phyloP scores from a whole-genome alignment of 2,797 vertebrate species.

The Notoglanidium macrostoma region DNA sequence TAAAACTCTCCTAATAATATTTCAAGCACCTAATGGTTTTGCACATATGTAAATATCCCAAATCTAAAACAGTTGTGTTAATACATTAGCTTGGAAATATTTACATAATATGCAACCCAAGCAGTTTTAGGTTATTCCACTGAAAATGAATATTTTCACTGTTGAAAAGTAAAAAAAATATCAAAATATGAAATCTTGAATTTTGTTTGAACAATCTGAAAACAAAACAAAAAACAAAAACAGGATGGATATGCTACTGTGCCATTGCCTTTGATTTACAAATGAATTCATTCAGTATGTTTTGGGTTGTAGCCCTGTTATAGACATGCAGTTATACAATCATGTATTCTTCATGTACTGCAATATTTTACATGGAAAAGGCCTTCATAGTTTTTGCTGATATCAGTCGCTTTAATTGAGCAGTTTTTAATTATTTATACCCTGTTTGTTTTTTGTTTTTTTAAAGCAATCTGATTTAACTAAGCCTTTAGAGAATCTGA shows the following conservation, averaged over 20 bases:
- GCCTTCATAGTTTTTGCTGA: not conserved
- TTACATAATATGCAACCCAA: not conserved
- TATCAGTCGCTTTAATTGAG: not conserved
- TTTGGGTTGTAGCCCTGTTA: not conserved
- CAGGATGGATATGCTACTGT: not conserved
- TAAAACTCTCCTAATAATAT: not conserved
- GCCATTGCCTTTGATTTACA: not conserved
- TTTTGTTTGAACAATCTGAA: no score
- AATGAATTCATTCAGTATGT: not conserved
- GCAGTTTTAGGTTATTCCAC: no score
- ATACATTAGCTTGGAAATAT: not conserved
- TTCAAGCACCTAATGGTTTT: not conserved
- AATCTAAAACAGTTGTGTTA: not conserved
- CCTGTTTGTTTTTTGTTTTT: not conserved
- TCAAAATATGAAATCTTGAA: no score
- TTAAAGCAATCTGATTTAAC: not conserved
- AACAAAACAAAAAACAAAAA: not conserved
- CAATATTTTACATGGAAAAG: not conserved
- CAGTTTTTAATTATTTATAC: not conserved
- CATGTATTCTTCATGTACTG: not conserved
- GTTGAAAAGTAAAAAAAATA: not conserved
- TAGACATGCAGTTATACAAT: not conserved
- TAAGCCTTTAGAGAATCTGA: not conserved
- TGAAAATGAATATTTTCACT: not conserved
- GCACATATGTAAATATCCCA: not conserved